Conservation (phyloP, 2,113 vertebrate genomes). For the Peromyscus leucopus region DNA sequence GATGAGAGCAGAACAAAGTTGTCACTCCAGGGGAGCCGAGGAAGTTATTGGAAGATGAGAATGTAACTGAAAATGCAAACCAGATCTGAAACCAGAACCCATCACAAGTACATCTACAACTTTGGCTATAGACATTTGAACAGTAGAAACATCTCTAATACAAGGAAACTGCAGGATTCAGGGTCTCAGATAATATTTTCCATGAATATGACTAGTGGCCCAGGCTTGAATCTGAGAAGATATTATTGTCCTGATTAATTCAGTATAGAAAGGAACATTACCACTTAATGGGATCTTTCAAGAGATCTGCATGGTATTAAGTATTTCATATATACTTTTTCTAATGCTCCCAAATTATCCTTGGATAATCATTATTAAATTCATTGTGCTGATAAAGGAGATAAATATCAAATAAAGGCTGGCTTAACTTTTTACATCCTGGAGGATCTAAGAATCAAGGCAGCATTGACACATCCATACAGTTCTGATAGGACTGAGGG, state of each 20-base stretch:
- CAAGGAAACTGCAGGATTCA: neutral
- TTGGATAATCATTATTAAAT: neutral
- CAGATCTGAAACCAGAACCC: neutral
- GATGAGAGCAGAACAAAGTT: neutral
- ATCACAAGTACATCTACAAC: neutral
- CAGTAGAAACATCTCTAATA: neutral
- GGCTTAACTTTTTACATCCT: neutral
- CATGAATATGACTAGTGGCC: neutral
- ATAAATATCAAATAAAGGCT: neutral
- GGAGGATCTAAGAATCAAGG: neutral
- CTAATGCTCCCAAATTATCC: neutral
- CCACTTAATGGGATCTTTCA: neutral
- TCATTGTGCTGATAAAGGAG: neutral
- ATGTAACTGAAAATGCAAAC: neutral
- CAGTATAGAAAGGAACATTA: neutral
- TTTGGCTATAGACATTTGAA: neutral
- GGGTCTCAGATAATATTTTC: neutral
- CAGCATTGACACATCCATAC: rapidly evolving
- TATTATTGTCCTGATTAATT: neutral
- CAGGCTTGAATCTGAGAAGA: neutral
- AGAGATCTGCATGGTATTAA: neutral
- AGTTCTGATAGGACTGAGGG: neutral
- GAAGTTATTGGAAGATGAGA: neutral
- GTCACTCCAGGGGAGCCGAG: neutral
- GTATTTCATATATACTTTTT: neutral